Evolutionary conservation across 2,113 vertebrate species (phyloP).

Genomic region (Madoqua kirkii): DNA sequence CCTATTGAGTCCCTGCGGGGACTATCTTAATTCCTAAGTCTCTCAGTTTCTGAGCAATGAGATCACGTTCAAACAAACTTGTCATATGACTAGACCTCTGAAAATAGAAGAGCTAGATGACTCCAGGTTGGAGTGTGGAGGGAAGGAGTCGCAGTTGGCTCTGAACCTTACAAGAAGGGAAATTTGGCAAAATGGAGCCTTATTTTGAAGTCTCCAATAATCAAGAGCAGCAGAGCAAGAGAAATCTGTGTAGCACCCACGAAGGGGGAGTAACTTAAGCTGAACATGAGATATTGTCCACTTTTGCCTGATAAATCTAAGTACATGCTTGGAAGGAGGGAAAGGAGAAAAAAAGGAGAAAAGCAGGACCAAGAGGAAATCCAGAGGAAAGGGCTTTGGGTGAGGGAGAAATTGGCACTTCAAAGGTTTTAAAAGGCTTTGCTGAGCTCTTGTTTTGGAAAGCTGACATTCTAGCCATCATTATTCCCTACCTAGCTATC

Average conservation of each 20-base stretch:
- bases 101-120: background rate
- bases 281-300: fast-evolving
- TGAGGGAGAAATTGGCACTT: background rate
- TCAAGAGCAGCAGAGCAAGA: background rate
- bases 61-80: too few species aligned
- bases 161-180: background rate
- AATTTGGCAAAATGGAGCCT: too few species aligned
- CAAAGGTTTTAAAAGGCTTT: background rate
- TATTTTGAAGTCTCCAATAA: background rate
- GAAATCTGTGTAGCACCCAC: background rate
- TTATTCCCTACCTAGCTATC: background rate
- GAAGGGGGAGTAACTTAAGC: background rate
- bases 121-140: background rate
- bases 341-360: background rate
- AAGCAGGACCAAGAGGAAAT: background rate
- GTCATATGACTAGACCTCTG: background rate
- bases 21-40: background rate
- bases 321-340: background rate
- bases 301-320: background rate
- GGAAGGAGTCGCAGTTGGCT: background rate
- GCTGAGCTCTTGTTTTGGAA: background rate
- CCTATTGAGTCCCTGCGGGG: background rate
- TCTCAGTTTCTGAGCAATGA: background rate
- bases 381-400: background rate
- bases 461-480: background rate